Evolutionary conservation across 2,888 invertebrate species (phyloP), one percentile per base, ranked within the genome.

Genomic region (Erannis defoliaria): DNA sequence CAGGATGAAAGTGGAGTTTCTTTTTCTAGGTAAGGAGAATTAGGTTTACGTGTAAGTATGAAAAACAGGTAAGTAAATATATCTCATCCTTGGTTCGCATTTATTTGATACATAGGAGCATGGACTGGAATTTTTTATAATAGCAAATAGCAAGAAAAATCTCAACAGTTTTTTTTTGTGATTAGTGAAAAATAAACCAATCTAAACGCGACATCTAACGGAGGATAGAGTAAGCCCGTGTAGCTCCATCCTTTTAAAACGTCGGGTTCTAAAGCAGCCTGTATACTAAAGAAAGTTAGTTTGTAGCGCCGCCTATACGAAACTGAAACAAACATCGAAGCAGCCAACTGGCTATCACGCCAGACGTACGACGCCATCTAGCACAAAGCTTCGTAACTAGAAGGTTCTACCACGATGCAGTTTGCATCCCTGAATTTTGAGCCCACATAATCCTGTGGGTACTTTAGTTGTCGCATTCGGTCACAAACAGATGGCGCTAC

Each of bases 401-500:
- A 48, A 38, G 29, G 33, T 31, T 16, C 26, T 31, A 23, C 19
- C 45, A 33, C 14, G 16, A 16, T 12, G 3, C 12, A 14, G 12
- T 14, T 14, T 18, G 8, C 31, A 16, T 29, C n/a, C 33, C 18
- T 1, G 0, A 19, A 14, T 45, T 23, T 37, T n/a, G 43, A 42
- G 55, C 53, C 54, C 58, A 10, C 19, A 37, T 53, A 40, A 50
- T 78, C 74, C 76, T 61, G 55, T 59, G 62, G 77, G 75, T 75
- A 57, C 71, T 59, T 59, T 23, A 53, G 58, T 54, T 70, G 71
- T 72, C 68, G 38, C 68, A 56, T 37, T 48, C 31, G 57, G 18
- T 54, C 50, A 54, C 56, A 74, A 74, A 80, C 59, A 90, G 89
- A 86, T 88, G 90, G 88, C 90, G 82, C 64, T 80, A 70, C 46